These are phyloP conservation scores for Meteorus cinctellus DNA, from an alignment of 2,888 invertebrate species.

Conservation along the genomic window DNA sequence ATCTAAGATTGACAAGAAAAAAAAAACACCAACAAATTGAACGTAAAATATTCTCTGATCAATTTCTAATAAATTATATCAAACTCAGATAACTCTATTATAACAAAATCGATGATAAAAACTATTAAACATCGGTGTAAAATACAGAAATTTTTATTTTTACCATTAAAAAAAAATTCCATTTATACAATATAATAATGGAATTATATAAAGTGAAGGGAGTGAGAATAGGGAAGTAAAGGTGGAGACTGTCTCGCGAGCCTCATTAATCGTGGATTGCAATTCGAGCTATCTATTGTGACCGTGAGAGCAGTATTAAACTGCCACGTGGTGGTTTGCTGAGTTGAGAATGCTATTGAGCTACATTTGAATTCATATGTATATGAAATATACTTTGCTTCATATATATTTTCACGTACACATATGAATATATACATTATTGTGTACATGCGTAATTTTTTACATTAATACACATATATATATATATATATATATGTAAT, in stretches of 20 bases:
- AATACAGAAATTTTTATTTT: no score
- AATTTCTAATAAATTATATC: no score
- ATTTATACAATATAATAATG: conserved; percentile 34
- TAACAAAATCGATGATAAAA: no score
- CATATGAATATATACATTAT: not conserved
- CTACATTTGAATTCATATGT: conserved; percentile 14
- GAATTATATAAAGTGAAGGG: conserved; percentile 41
- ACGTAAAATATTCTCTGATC: no score
- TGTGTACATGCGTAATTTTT: conserved; percentile 8
- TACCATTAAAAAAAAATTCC: not conserved
- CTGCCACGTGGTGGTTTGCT: conserved; percentile 42
- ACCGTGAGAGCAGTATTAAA: conserved; percentile 47
- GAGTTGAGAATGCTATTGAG: conserved; percentile 10
- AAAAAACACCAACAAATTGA: not conserved
- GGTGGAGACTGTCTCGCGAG: conserved; percentile 34
- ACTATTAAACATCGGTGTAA: no score
- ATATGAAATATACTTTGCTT: not conserved
- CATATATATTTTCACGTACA: not conserved
- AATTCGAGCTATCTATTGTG: conserved; percentile 44
- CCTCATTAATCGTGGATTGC: conserved; percentile 51
- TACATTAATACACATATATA: not conserved
- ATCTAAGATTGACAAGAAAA: no score
- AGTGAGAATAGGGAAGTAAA: conserved; percentile 7
- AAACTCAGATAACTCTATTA: no score
- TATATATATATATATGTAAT: not conserved